Percentiles rank a stretch among this genome's conserved stretches.
Evolutionary conservation across 2,888 invertebrate species (phyloP).

Genomic region (Latheticus oryzae): DNA sequence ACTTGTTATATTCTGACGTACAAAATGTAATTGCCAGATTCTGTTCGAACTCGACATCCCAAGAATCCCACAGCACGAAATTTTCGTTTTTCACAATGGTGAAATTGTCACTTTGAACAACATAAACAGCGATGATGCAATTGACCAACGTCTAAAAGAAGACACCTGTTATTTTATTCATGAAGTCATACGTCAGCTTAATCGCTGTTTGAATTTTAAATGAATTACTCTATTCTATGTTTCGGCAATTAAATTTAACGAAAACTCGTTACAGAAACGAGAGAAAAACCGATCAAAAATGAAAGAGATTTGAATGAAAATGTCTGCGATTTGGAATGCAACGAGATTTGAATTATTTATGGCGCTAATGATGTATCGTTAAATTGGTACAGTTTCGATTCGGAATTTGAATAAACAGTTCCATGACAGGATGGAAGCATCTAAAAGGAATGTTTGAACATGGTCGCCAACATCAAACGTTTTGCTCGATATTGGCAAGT

Average conservation of each 20-base stretch:
- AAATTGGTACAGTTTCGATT: slow-evolving; percentile 10
- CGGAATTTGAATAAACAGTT: slow-evolving; percentile 23
- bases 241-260: slow-evolving; percentile 47
- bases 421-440: too few species aligned
- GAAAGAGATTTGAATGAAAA: slow-evolving; percentile 41
- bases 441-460: too few species aligned
- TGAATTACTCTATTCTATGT: slow-evolving; percentile 32
- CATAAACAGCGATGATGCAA: background rate
- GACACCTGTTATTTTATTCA: slow-evolving; percentile 30
- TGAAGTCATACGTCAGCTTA: slow-evolving; percentile 19
- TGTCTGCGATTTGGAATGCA: slow-evolving; percentile 35
- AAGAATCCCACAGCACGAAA: slow-evolving; percentile 23
- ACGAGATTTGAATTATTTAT: slow-evolving; percentile 40
- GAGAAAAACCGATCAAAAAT: slow-evolving; percentile 38
- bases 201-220: slow-evolving; percentile 28
- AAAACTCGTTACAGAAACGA: slow-evolving; percentile 41
- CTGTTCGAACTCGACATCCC: slow-evolving; percentile 19
- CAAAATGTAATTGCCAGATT: slow-evolving; percentile 37
- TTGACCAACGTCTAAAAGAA: slow-evolving; percentile 2
- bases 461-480: too few species aligned
- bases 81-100: slow-evolving; percentile 6
- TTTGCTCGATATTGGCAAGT: too few species aligned
- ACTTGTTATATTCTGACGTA: slow-evolving; percentile 34
- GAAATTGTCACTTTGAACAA: slow-evolving; percentile 1
- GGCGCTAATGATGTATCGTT: slow-evolving; percentile 35